These are phyloP conservation scores for Dufourea novaeangliae DNA, from an alignment of 1,140 invertebrate genomes.

Conservation along the genomic window DNA sequence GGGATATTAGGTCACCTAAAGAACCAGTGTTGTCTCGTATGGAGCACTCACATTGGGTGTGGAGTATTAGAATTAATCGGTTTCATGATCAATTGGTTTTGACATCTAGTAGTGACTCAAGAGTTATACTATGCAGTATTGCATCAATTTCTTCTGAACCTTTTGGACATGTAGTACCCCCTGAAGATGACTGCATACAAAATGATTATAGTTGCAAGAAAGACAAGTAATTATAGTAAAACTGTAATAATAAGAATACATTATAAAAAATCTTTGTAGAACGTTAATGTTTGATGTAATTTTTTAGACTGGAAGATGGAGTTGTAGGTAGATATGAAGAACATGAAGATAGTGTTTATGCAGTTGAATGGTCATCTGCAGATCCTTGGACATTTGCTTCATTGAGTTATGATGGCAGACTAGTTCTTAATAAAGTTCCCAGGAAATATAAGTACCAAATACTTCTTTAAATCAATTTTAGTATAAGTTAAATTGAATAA, in stretches of 20 bases:
- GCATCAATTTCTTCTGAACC: slow-evolving; percentile 94
- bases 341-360: slow-evolving; percentile 99
- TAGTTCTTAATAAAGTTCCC: slow-evolving; percentile 96
- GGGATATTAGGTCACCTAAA: slow-evolving; percentile 93
- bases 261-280: neutral
- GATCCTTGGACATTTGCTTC: slow-evolving; percentile 99
- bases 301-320: slow-evolving; percentile 88
- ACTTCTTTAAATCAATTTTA: slow-evolving; percentile 83
- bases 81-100: slow-evolving; percentile 98
- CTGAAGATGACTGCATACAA: slow-evolving; percentile 75
- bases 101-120: slow-evolving; percentile 96
- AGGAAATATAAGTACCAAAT: slow-evolving; percentile 95
- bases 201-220: slow-evolving; percentile 72
- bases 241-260: neutral
- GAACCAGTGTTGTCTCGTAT: slow-evolving; percentile 90
- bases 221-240: slow-evolving; percentile 71
- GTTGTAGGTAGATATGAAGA: slow-evolving; percentile 95
- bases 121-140: slow-evolving; percentile 93
- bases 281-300: slow-evolving; percentile 7
- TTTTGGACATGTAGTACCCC: slow-evolving; percentile 83
- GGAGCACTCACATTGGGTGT: slow-evolving; percentile 98
- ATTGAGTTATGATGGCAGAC: slow-evolving; percentile 96
- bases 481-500: neutral
- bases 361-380: slow-evolving; percentile 96
- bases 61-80: slow-evolving; percentile 96